Percentiles rank a stretch among this genome's conserved stretches.
Evolutionary conservation across 2,888 invertebrate species (phyloP).

Genomic region (Watsonalla cultraria): DNA sequence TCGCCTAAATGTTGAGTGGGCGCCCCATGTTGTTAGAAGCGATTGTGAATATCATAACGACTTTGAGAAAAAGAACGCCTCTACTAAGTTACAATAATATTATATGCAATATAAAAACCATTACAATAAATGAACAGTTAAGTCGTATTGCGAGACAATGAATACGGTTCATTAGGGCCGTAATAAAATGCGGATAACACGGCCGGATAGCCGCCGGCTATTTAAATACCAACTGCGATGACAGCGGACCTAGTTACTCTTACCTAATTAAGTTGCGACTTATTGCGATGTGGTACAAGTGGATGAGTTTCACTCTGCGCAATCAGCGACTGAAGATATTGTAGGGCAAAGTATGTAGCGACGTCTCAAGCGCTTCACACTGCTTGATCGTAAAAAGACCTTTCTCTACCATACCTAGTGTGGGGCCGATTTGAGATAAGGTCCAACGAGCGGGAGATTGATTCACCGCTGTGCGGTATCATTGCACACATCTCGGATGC

Average conservation of each 20-base stretch:
- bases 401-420: constrained; percentile 34
- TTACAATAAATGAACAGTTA: constrained; percentile 60
- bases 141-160: constrained; percentile 53
- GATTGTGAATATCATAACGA: constrained; percentile 65
- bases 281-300: constrained; percentile 36
- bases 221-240: constrained; percentile 45
- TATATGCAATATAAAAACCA: constrained; percentile 42
- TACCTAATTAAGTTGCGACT: constrained; percentile 54
- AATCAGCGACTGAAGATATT: constrained; percentile 16
- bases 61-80: constrained; percentile 38
- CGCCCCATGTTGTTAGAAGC: constrained; percentile 49
- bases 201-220: constrained; percentile 38
- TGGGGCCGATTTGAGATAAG: constrained; percentile 63
- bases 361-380: constrained; percentile 27
- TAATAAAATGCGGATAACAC: constrained; percentile 50
- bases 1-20: constrained; percentile 54
- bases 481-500: constrained; percentile 56
- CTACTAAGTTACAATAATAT: constrained; percentile 36
- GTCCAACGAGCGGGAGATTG: constrained; percentile 60
- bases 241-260: constrained; percentile 42
- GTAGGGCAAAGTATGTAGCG: neutral
- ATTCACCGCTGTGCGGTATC: constrained; percentile 66
- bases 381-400: constrained; percentile 41
- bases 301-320: constrained; percentile 27
- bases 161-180: constrained; percentile 57